A percentile compares a stretch with the other conserved stretches of the same genome.
Conservation (phyloP, 2,888 invertebrate genomes). For the Nemoura dubitans region DNA sequence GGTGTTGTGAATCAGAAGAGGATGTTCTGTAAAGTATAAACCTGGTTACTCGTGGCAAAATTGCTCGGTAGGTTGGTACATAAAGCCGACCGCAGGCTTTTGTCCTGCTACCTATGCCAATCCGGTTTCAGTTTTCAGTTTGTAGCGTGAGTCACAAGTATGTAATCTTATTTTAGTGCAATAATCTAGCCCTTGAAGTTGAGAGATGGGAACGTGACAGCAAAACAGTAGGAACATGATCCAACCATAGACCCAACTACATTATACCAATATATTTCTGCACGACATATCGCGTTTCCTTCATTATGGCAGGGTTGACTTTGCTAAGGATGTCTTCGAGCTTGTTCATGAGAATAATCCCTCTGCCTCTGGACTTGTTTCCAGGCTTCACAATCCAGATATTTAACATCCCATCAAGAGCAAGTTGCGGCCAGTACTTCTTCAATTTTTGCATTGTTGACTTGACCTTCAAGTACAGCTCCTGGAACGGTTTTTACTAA, state of each 20-base stretch:
- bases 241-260: too few species aligned
- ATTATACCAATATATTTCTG: conserved; percentile 91
- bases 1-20: conserved; percentile 86
- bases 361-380: conserved; percentile 90
- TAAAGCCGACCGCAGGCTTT: too few species aligned
- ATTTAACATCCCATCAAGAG: conserved; percentile 85
- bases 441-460: conserved; percentile 72
- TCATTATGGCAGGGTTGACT: conserved; percentile 70
- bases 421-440: conserved; percentile 82
- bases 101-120: too few species aligned
- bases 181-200: too few species aligned
- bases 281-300: conserved; percentile 83
- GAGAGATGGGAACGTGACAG: too few species aligned
- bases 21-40: conserved; percentile 74
- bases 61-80: too few species aligned
- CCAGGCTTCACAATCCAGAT: conserved; percentile 97
- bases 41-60: conserved; percentile 42
- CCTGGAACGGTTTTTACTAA: conserved; percentile 47
- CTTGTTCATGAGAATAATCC: conserved; percentile 86
- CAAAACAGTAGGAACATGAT: too few species aligned
- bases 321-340: conserved; percentile 84
- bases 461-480: conserved; percentile 62
- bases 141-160: too few species aligned
- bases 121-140: too few species aligned
- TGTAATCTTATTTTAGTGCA: too few species aligned